These are phyloP conservation scores for Drosophila eohydei DNA, from an alignment of 2,888 invertebrate genomes.

Conservation along the genomic window DNA sequence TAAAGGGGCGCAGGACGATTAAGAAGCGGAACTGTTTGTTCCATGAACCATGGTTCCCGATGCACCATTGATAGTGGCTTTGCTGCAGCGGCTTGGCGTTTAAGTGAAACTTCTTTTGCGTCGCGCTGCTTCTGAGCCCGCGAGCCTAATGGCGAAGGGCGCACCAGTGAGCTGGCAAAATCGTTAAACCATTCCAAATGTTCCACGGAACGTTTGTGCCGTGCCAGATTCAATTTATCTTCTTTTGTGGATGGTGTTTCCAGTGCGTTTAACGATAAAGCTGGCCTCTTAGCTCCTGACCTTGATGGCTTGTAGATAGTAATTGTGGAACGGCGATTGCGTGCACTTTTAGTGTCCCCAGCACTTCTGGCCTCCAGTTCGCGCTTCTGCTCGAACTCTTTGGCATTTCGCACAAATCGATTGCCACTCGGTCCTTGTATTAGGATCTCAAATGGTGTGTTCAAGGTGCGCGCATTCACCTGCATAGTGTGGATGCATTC, in stretches of 20 bases:
- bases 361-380: constrained; percentile 32
- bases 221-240: constrained; percentile 37
- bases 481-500: constrained; percentile 83
- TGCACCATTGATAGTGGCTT: not conserved
- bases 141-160: constrained; percentile 78
- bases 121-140: constrained; percentile 42
- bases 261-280: constrained; percentile 42
- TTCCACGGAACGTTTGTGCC: constrained; percentile 74
- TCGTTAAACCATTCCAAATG: constrained; percentile 83
- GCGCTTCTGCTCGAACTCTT: constrained; percentile 79
- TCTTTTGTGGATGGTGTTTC: constrained; percentile 17
- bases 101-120: constrained; percentile 28
- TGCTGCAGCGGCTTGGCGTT: constrained; percentile 26
- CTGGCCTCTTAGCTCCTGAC: constrained; percentile 12
- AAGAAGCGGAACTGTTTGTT: constrained; percentile 45
- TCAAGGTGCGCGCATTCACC: constrained; percentile 72
- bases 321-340: constrained; percentile 81
- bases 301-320: constrained; percentile 80
- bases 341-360: constrained; percentile 30
- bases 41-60: constrained; percentile 66
- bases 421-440: constrained; percentile 84
- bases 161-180: constrained; percentile 73
- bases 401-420: constrained; percentile 82
- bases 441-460: constrained; percentile 82
- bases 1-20: constrained; percentile 63